A percentile compares a stretch with the other conserved stretches of the same genome.
These are phyloP conservation scores for Musca vetustissima DNA, from an alignment of 1,140 invertebrate genomes.

Conservation along the genomic window DNA sequence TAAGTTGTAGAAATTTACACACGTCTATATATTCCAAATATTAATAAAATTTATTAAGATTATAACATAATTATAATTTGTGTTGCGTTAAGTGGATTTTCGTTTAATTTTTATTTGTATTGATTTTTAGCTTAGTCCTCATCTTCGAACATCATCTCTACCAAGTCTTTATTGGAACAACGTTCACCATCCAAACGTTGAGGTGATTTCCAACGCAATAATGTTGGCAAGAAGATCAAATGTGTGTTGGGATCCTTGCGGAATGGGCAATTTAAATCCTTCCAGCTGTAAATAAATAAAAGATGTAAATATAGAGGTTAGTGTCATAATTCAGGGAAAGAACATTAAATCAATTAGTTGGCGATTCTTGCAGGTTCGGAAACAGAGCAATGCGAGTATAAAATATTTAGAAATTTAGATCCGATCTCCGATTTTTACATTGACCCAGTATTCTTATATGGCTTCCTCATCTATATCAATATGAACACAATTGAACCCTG, in stretches of 20 bases:
- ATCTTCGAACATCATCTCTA: conserved; percentile 58
- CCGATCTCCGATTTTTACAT: too few species aligned
- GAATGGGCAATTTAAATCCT: conserved; percentile 72
- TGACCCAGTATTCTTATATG: too few species aligned
- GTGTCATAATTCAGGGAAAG: too few species aligned
- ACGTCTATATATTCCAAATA: not conserved
- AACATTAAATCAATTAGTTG: too few species aligned
- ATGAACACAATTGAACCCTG: too few species aligned
- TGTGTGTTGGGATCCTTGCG: conserved; percentile 67
- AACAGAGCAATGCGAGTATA: too few species aligned
- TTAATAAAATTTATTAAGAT: conserved; percentile 10
- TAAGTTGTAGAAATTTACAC: conserved; percentile 8
- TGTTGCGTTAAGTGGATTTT: not conserved
- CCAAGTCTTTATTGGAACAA: conserved; percentile 66
- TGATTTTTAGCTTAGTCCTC: conserved; percentile 41
- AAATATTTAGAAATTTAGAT: too few species aligned
- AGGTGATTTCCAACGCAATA: conserved; percentile 71
- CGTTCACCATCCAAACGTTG: conserved; percentile 72
- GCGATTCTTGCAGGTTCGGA: too few species aligned
- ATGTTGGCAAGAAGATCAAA: conserved; percentile 72
- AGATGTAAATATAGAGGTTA: too few species aligned
- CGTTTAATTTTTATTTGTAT: not conserved
- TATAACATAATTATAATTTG: not conserved
- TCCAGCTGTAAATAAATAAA: conserved; percentile 65
- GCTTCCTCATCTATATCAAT: too few species aligned